Conservation (phyloP, 2,797 vertebrate genomes). For the Calcarius lapponicus region DNA sequence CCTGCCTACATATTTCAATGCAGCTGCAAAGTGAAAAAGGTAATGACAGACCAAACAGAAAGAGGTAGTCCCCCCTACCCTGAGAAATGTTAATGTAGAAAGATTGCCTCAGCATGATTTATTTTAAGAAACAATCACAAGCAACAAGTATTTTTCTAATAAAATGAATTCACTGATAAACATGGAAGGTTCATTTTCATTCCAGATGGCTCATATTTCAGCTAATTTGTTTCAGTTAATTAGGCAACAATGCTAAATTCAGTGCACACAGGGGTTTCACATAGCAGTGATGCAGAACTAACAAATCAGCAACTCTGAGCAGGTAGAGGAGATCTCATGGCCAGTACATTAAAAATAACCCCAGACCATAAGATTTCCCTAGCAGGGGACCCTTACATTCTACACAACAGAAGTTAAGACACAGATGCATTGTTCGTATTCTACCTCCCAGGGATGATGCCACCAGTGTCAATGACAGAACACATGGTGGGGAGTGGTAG, state of each 20-base stretch:
- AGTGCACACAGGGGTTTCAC: background rate
- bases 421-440: background rate
- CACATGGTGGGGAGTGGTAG: too few species aligned
- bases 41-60: background rate
- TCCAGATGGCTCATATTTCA: conserved; percentile 72
- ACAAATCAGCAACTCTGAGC: background rate
- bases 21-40: background rate
- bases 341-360: background rate
- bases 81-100: background rate
- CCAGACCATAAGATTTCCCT: background rate
- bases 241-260: conserved; percentile 60
- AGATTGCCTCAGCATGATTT: background rate
- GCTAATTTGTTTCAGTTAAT: conserved; percentile 72
- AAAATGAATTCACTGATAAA: conserved; percentile 42
- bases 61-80: background rate
- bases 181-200: conserved; percentile 60
- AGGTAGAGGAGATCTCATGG: background rate
- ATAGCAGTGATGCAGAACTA: background rate
- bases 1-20: background rate
- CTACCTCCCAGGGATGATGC: background rate
- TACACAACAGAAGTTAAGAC: background rate
- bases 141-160: conserved; percentile 44
- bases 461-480: background rate
- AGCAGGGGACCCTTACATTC: background rate
- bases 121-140: conserved; percentile 49